Base-by-base conservation (phyloP, 2,888 invertebrate genomes). In the Ellobium chinense region DNA sequence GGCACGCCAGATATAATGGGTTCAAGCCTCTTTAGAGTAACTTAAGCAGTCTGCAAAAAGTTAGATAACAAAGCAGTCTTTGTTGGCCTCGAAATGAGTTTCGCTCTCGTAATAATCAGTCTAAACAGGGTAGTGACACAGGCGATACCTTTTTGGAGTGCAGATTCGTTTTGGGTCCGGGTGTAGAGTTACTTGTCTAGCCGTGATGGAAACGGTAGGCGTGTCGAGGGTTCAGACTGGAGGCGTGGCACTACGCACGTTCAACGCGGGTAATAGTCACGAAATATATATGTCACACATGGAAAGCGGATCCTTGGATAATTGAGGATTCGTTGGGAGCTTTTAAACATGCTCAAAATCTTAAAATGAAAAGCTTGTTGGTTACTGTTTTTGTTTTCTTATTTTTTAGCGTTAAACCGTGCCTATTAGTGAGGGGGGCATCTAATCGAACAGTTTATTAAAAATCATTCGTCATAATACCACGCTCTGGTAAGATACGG, bases 151-250 rank as follows among this genome's bases (percentile, higher is more conserved):
- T 46, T 12, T 46, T 46, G 9, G 46, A 46, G 46, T 46, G 18
- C 7, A 46, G 18, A 46, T 46, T 46, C 46, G 46, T 46, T 46
- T 46, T n/a, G 1, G 5, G 31, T 4, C 37, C 24, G 12, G 39
- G 66, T 66, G 37, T 66, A 37, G 21, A 9, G 37, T 39, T 24
- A 39, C 66, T 14, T n/a, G n/a, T n/a, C 14, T 24, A 2, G 24
- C 27, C 31, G 34, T 66, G 66, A 66, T 66, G 66, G 39, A 66
- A 24, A 24, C n/a, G 37, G 24, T 66, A 27, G 66, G 66, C 39
- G 66, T 37, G 66, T 1, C n/a, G n/a, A n/a, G 12, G 1, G 37
- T 1, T 12, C 12, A 27, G 37, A 24, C 12, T 37, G 14, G 9
- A 21, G 66, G 12, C 12, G 37, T 24, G 24, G n/a, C 66, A 12